Evolutionary conservation across 2,113 vertebrate genomes (phyloP), one percentile per base, ranked within the genome.

Genomic region (Onychorhynchus coronatus): DNA sequence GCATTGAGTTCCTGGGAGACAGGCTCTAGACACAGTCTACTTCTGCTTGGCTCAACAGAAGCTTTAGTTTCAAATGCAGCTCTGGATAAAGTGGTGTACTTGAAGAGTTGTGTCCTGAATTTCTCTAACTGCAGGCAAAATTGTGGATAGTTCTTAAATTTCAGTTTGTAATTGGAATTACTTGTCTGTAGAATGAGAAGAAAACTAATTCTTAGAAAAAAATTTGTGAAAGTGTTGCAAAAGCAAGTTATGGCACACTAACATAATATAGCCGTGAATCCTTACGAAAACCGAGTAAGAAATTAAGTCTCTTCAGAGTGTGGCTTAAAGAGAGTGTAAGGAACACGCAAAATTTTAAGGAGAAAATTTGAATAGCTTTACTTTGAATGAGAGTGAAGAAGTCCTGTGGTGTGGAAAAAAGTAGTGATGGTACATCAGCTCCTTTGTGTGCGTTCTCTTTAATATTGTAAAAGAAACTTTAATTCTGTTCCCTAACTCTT

Each of bases 231-330:
- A n/a, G 5, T 19, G 19, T 63, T 96, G 35, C 18, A 25, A 53
- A 73, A 85, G 6, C 4, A 56, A 68, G 17, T 76, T 66, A 15
- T 50, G 47, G 6, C 33, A 35, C 0, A 0, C 20, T 44, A 41
- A 8, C 8, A 5, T 71, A 46, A 20, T 77, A 30, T 18, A 23
- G 8, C 35, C 0, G 0, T 44, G n/a, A 72, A 58, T 49, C n/a
- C 22, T 42, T 70, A 31, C 9, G 58, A 67, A 61, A 65, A 22
- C 8, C 9, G 13, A 58, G 28, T 52, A 44, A 77, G n/a, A 80
- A 77, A 55, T 31, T 2, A 73, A 63, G 22, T 93, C 13, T 85
- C 37, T 68, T 88, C 17, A 9, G 63, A 58, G 13, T 11, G 31
- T 67, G 39, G 19, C 28, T 95, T 83, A 72, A 91, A 55, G 50